phyloP scores from a whole-genome alignment of 2,888 invertebrate genomes.

The Invenusta paracnida region DNA sequence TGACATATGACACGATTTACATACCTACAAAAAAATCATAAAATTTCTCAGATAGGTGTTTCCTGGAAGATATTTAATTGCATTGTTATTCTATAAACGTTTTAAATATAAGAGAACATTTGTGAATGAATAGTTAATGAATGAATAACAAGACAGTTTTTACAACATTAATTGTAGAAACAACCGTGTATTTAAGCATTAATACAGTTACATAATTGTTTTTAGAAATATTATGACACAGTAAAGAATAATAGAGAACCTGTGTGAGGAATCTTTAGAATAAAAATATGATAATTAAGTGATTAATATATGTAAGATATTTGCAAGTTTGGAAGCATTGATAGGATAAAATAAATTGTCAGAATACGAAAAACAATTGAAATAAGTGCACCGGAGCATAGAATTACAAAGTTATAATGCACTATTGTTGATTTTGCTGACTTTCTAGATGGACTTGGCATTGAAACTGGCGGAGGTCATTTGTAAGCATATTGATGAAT shows the following conservation, averaged over 20 bases:
- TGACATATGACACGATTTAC: neutral
- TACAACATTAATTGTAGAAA: neutral
- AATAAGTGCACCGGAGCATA: neutral
- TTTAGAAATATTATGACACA: neutral
- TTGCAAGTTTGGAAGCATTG: neutral
- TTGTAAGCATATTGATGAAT: neutral
- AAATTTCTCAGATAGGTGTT: neutral
- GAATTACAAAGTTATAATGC: neutral
- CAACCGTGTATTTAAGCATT: neutral
- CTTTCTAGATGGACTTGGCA: neutral
- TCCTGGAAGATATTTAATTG: neutral
- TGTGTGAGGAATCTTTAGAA: neutral
- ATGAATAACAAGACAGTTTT: neutral
- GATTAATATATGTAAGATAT: neutral
- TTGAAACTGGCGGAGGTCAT: neutral
- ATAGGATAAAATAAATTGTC: neutral
- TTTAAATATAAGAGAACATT: neutral
- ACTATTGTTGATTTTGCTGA: neutral
- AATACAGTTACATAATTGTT: neutral
- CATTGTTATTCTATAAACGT: neutral
- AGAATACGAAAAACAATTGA: neutral
- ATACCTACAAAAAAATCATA: neutral
- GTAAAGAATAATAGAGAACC: neutral
- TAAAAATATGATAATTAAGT: neutral
- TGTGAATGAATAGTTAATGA: neutral